Base-by-base conservation (phyloP, 2,888 invertebrate genomes). In the Scaptomyza reducta region DNA sequence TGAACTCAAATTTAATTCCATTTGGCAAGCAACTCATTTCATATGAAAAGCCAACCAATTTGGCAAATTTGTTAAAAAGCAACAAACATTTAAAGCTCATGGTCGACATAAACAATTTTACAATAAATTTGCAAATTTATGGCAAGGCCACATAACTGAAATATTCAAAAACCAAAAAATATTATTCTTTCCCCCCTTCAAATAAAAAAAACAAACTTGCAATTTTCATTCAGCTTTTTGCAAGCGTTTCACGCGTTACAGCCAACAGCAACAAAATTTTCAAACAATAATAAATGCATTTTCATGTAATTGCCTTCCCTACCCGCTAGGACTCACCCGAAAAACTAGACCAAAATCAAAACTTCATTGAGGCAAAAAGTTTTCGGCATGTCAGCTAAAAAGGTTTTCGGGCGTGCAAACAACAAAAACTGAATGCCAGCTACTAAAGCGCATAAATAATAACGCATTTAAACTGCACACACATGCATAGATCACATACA, bases 381-480 rank as follows among this genome's bases (percentile, higher is more conserved):
- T 81, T 78, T 77, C 74, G 65, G 72, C 74, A 72, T 70, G 79
- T 83, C 80, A 86, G 79, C 85, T 66, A 46, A 72, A 80, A 81
- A 70, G 75, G 64, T 81, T 63, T 62, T 63, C 35, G 45, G 29
- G 45, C 40, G 44, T 42, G 25, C 11, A 56, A 51, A 38, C 16
- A 65, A 47, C 49, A 59, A 58, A 46, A 77, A 66, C 64, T 56
- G 61, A 72, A 27, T 51, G 47, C 42, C 51, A 44, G 51, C 42
- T 60, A 74, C 67, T 68, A 77, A 77, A 74, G 51, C 76, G 77
- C 84, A 86, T 86, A 83, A 81, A 83, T 86, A 83, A 79, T 74
- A 75, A 83, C 81, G 70, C 66, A 83, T 83, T 83, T 74, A 61
- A 73, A 68, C 67, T 50, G 51, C 46, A 40, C 22, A 14, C 14